Evolutionary conservation across 2,113 vertebrate genomes (phyloP), one percentile per base, ranked within the genome.

Genomic region (Ammodytes dubius): DNA sequence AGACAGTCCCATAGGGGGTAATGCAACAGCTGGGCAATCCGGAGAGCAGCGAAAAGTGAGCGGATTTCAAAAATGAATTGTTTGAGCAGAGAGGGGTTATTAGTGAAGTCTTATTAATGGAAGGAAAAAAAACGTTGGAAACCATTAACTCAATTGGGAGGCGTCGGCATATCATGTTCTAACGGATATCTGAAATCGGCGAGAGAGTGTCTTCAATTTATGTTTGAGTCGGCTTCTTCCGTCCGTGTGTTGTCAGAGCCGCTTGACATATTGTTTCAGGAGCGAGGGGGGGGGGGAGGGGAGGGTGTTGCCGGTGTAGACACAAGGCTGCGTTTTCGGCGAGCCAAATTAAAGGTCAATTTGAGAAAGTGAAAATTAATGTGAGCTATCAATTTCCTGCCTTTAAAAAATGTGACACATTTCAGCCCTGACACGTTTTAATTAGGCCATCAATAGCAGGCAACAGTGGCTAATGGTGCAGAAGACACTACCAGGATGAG

Each of bases 381-480:
- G 91, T 83, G 83, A 86, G 90, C 91, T 89, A 94, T 95, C 91
- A 93, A 94, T 94, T 94, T 84, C 74, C 27, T 80, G 88, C 74
- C 86, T 85, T 92, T 83, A 77, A 89, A 90, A 89, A 92, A 88
- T 69, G 86, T 93, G 92, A 93, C 93, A 91, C 88, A 82, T 91
- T 91, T 94, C 87, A 91, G 83, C 59, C 59, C 87, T 91, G 93
- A 93, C 94, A 93, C 87, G 58, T 93, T 93, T 92, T 95, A 94
- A 95, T 95, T 93, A 94, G 91, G 89, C 91, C 90, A 95, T 93
- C 93, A 93, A 90, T 94, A 94, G 89, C 69, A 49, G 84, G 87
- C 89, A 89, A 88, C 86, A 83, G 88, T 73, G 78, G 87, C 91
- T 94, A 94, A 94, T 92, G 91, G 90, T 59, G 90, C 90, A 77